Base-by-base conservation (phyloP, 2,797 vertebrate species). In the Tachyglossus aculeatus region DNA sequence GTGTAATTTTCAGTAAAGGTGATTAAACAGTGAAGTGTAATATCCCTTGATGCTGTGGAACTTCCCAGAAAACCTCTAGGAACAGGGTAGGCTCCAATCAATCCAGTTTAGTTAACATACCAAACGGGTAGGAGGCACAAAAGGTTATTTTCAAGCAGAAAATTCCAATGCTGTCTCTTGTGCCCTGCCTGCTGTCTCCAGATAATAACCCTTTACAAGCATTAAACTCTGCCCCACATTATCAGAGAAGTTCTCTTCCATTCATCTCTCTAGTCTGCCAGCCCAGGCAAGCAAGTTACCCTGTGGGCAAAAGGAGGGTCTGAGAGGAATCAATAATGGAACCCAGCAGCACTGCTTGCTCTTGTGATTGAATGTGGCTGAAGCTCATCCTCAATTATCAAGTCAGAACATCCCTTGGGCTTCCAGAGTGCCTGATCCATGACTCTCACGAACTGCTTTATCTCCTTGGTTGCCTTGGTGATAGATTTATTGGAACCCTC, bases 301-400 rank as follows among this genome's bases (percentile, higher is more conserved):
- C 66, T 56, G n/a, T 54, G 67, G 73, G 45, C 14, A 12, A 59
- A 22, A 24, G 18, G 60, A 3, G 0, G 61, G 76, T 63, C 75
- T 58, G 60, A 2, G n/a, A 5, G 33, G 61, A 69, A 33, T 52
- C 9, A 2, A 45, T 75, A 48, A 80, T 81, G 64, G 57, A 60
- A 67, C 67, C 81, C 70, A 83, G 84, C 75, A 62, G 5, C 9
- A 21, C 4, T 54, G 81, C 60, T 63, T 7, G 1, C 22, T 0
- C 2, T 63, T 71, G 77, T 66, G 47, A 39, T 39, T 57, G 50
- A 27, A 51, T 16, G 31, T 2, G 2, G 54, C 61, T 54, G 63
- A 65, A 1, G 0, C 21, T 25, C 43, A 27, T 31, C 16, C 32
- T 2, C 2, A 2, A 21, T 9, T 22, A 12, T 31, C 4, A 18